Evolutionary conservation across 2,888 invertebrate species (phyloP).

Genomic region (Xanthia togata): DNA sequence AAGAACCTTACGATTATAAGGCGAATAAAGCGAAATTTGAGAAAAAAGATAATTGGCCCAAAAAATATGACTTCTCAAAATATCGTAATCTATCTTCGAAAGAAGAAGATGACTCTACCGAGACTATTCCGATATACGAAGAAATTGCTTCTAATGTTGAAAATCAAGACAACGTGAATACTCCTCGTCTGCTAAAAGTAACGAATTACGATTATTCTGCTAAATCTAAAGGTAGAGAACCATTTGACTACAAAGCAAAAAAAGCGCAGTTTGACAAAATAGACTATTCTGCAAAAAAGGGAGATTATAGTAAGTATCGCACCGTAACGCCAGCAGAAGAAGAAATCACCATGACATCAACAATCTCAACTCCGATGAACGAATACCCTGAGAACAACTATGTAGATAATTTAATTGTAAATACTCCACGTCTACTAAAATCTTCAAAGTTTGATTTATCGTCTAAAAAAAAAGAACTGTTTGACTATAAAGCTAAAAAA

Average conservation of each 20-base stretch:
- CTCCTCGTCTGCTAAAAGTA: slow-evolving; percentile 34
- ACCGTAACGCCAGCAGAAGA: slow-evolving; percentile 1
- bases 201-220: slow-evolving; percentile 42
- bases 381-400: neutral
- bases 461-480: slow-evolving; percentile 43
- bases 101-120: slow-evolving; percentile 3
- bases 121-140: neutral
- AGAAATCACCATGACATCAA: neutral
- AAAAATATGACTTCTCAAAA: slow-evolving; percentile 13
- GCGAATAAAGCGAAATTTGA: slow-evolving; percentile 15
- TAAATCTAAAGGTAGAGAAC: slow-evolving; percentile 34
- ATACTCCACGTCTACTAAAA: slow-evolving; percentile 26
- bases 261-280: slow-evolving; percentile 37
- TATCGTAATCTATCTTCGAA: slow-evolving; percentile 6
- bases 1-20: neutral
- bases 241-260: slow-evolving; percentile 45
- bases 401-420: neutral
- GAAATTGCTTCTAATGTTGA: slow-evolving; percentile 7
- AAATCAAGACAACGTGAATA: neutral
- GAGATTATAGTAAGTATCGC: slow-evolving; percentile 42
- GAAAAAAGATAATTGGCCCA: slow-evolving; percentile 20
- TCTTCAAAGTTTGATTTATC: slow-evolving; percentile 38
- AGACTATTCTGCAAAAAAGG: slow-evolving; percentile 31
- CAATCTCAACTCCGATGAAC: neutral
- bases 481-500: slow-evolving; percentile 67